A percentile compares a stretch with the other conserved stretches of the same genome.
Evolutionary conservation across 2,888 invertebrate genomes (phyloP).

Genomic region (Athalia rosae): DNA sequence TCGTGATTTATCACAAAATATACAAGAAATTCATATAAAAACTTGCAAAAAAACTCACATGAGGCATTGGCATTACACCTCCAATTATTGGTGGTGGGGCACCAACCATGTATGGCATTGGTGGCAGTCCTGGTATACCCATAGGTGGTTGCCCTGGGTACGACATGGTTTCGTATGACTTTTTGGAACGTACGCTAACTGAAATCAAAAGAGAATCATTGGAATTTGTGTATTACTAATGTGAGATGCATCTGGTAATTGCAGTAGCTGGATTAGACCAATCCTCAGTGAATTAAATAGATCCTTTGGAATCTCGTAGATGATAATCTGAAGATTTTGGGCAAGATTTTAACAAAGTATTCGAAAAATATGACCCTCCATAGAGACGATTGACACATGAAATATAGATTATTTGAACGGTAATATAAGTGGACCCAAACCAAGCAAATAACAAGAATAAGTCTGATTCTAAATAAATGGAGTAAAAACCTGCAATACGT

Average conservation of each 20-base stretch:
- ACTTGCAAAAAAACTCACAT: conserved; percentile 76
- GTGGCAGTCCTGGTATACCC: conserved; percentile 83
- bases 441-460: not conserved
- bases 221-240: not conserved
- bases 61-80: conserved; percentile 83
- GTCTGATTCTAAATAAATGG: not conserved
- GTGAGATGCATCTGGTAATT: not conserved
- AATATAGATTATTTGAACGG: too few relatives aligned
- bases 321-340: too few relatives aligned
- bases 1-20: not conserved
- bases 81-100: conserved; percentile 82
- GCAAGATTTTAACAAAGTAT: too few relatives aligned
- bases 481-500: not conserved
- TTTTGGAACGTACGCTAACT: not conserved
- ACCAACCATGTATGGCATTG: conserved; percentile 77
- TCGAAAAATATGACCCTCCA: too few relatives aligned
- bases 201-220: not conserved
- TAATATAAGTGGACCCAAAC: too few relatives aligned
- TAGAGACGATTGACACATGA: too few relatives aligned
- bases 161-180: conserved; percentile 80
- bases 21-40: not conserved
- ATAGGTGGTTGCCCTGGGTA: conserved; percentile 91
- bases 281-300: not conserved
- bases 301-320: not conserved
- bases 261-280: too few relatives aligned